These are phyloP conservation scores for Glossophaga mutica DNA, from an alignment of 2,797 vertebrate genomes.

Conservation along the genomic window DNA sequence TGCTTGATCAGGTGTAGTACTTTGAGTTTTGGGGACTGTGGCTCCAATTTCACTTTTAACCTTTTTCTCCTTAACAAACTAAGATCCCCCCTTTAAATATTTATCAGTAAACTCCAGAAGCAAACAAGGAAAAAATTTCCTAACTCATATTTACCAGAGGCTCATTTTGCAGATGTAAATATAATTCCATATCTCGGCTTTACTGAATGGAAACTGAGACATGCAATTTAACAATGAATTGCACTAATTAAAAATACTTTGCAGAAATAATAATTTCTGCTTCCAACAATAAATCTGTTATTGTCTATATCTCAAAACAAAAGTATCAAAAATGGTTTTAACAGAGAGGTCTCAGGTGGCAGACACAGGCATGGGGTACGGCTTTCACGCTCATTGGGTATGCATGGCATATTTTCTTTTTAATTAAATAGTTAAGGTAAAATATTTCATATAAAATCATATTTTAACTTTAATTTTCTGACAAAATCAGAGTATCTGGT, in stretches of 20 bases:
- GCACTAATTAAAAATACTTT: not conserved
- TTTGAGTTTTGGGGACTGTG: not conserved
- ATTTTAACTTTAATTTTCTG: not conserved
- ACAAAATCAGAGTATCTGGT: not conserved
- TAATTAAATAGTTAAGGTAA: not conserved
- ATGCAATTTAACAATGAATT: not conserved
- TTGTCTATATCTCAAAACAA: not conserved
- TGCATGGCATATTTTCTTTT: not conserved
- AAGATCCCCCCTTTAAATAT: not conserved
- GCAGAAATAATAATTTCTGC: not conserved
- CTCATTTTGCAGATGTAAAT: not conserved
- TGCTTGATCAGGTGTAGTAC: not conserved
- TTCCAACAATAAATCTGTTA: not conserved
- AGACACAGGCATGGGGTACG: not conserved
- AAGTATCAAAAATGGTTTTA: slow-evolving; percentile 8
- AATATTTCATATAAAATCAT: not conserved
- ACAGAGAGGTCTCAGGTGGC: not conserved
- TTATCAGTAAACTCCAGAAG: not conserved
- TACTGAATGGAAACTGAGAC: not conserved
- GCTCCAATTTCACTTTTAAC: not conserved
- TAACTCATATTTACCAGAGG: not conserved
- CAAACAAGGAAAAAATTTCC: not conserved
- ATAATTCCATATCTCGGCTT: not conserved
- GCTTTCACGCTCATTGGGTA: not conserved
- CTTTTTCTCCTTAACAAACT: not conserved